Conservation (phyloP, 1,140 invertebrate species). For the Camponotus vicinus region DNA sequence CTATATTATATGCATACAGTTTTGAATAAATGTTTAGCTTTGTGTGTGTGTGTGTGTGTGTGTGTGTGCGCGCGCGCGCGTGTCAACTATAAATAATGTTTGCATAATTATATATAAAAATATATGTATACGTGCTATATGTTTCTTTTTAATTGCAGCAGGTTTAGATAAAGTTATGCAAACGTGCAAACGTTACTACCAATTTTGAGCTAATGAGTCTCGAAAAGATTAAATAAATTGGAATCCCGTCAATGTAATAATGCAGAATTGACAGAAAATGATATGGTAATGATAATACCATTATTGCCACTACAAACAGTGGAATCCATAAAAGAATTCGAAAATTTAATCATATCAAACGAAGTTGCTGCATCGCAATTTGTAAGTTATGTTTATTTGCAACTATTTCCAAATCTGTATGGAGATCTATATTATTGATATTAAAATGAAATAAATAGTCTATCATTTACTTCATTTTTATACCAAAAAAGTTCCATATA, state of each 20-base stretch:
- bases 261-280: background rate
- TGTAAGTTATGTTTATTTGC: background rate
- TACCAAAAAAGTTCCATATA: too few relatives aligned
- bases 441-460: too few relatives aligned
- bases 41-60: background rate
- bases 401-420: background rate
- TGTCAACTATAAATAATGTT: background rate
- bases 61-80: background rate
- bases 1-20: background rate
- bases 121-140: background rate
- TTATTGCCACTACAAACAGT: background rate
- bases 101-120: background rate
- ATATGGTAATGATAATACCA: conserved; percentile 1
- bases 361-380: background rate
- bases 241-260: background rate
- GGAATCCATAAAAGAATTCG: conserved; percentile 1
- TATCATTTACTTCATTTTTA: too few relatives aligned
- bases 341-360: background rate
- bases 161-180: background rate
- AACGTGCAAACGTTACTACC: background rate
- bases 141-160: background rate
- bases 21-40: background rate
- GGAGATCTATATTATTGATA: background rate
- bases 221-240: background rate
- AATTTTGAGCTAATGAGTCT: background rate